These are phyloP conservation scores for Ganaspis brasiliensis DNA, from an alignment of 2,888 invertebrate species.

Conservation along the genomic window DNA sequence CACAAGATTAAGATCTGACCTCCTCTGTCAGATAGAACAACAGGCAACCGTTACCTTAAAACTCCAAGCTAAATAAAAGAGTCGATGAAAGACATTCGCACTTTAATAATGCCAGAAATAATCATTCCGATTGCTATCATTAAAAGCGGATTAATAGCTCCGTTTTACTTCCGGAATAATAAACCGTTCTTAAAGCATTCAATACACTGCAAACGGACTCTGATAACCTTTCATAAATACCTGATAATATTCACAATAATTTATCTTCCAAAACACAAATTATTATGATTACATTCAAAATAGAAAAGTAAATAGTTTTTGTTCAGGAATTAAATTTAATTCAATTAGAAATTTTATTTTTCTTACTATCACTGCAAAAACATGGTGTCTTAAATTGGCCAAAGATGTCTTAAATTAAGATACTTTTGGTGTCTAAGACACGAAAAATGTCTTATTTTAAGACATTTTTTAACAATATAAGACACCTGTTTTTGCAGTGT, in stretches of 20 bases:
- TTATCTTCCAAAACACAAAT: background rate
- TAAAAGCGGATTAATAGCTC: background rate
- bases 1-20: slow-evolving; percentile 74
- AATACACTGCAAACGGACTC: background rate
- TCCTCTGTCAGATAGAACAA: slow-evolving; percentile 66
- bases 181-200: background rate
- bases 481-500: too few relatives aligned
- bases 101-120: slow-evolving; percentile 18
- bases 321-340: too few relatives aligned
- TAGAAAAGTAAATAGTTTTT: too few relatives aligned
- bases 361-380: too few relatives aligned
- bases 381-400: too few relatives aligned
- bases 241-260: background rate
- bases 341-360: too few relatives aligned
- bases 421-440: too few relatives aligned
- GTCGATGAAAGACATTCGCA: slow-evolving; percentile 48
- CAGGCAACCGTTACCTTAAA: slow-evolving; percentile 74
- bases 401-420: too few relatives aligned
- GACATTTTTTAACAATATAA: too few relatives aligned
- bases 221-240: slow-evolving; percentile 8
- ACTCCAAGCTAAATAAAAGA: slow-evolving; percentile 54
- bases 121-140: slow-evolving; percentile 15
- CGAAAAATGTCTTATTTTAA: too few relatives aligned
- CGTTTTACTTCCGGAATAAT: background rate
- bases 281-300: background rate